Evolutionary conservation across 2,113 vertebrate genomes (phyloP), one percentile per base, ranked within the genome.

Genomic region (Notothenia rossii): DNA sequence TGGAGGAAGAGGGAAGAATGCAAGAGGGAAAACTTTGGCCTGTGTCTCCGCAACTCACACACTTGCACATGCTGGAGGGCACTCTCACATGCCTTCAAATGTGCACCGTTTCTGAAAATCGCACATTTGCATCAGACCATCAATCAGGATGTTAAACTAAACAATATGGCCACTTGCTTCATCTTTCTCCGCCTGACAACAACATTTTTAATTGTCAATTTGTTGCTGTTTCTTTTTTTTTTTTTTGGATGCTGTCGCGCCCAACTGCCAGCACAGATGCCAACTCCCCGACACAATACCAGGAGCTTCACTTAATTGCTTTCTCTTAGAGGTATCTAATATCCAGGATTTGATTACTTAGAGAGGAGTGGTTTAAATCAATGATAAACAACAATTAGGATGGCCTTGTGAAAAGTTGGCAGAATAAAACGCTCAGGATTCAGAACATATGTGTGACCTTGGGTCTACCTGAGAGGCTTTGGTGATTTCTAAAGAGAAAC

Each of bases 161-260:
- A 86, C 60, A 9, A 80, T 88, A 88, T 88, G 89, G 81, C 83
- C 46, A 8, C 50, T 60, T 3, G 7, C 36, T 64, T 70, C 58
- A 7, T 72, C 82, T 75, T 61, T 69, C 54, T 66, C 54, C 29
- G 1, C 72, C 81, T 89, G 90, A 84, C 88, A 89, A 75, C 64
- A 83, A 65, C 66, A 79, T 81, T 89, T 90, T 90, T 87, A 90
- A 89, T 87, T 85, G 86, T 88, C 84, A 79, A 81, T 90, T 90
- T 86, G 82, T 88, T 89, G 65, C 22, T 63, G 20, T 60, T 70
- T 50, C 46, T 72, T 56, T 29, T 50, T 54, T 63, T 62, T 49
- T 50, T 12, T 22, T 48, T 70, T 62, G 68, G 75, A 73, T 79
- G 68, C 50, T 22, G 10, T 75, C 45, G 75, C 65, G 73, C 58